phyloP scores from a whole-genome alignment of 2,797 vertebrate genomes.

The Micromesistius poutassou region DNA sequence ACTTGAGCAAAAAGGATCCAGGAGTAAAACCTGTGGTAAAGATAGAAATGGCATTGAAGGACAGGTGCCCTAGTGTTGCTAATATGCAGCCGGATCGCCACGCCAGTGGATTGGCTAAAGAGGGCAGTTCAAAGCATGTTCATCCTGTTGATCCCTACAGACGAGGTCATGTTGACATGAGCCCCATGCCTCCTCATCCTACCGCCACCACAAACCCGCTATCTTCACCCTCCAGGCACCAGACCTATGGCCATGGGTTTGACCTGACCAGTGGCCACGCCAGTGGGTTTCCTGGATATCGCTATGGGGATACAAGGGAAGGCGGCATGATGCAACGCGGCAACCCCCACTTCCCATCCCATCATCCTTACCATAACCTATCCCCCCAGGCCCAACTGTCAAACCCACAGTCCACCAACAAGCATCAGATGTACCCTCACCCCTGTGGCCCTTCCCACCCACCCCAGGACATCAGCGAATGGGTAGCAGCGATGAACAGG shows the following conservation, averaged over 20 bases:
- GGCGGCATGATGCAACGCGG: conserved; percentile 56
- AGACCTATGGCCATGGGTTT: conserved; percentile 68
- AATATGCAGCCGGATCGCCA: conserved; percentile 58
- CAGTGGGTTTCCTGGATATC: conserved; percentile 62
- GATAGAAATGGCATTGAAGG: conserved; percentile 57
- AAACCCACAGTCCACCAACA: conserved; percentile 51
- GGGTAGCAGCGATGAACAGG: conserved; percentile 71
- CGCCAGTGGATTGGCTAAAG: conserved; percentile 44
- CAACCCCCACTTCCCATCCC: conserved; percentile 65
- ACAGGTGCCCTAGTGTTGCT: conserved; percentile 41
- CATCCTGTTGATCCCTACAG: conserved; percentile 65
- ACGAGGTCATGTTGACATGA: conserved; percentile 55
- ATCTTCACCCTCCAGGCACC: conserved; percentile 69
- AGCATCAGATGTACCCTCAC: conserved; percentile 72
- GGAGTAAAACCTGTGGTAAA: conserved; percentile 66
- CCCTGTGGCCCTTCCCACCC: conserved; percentile 64
- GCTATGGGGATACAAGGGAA: conserved; percentile 69
- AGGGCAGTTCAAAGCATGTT: conserved; percentile 60
- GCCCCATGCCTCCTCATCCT: conserved; percentile 54
- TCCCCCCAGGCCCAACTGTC: conserved; percentile 58
- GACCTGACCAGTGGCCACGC: conserved; percentile 60
- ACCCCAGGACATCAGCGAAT: conserved; percentile 68
- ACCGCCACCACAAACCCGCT: conserved; percentile 62
- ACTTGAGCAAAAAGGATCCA: conserved; percentile 64
- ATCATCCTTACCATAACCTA: conserved; percentile 68